Evolutionary conservation across 2,888 invertebrate genomes (phyloP).

Genomic region (Timema cristinae): DNA sequence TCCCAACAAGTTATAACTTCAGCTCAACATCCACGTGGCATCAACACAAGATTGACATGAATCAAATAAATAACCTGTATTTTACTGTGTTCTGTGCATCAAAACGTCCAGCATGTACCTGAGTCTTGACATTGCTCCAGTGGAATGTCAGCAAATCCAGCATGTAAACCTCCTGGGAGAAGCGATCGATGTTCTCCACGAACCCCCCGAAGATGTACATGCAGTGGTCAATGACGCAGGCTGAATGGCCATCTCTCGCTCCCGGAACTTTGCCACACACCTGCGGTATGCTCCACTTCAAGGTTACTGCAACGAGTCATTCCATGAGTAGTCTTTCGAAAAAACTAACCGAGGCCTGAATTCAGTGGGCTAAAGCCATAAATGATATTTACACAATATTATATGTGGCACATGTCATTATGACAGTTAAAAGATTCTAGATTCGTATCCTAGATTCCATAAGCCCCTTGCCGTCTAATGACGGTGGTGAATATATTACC

Average conservation of each 20-base stretch:
- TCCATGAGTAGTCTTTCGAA: not conserved
- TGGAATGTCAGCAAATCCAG: conserved; percentile 67
- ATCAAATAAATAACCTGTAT: no score
- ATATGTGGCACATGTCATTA: no score
- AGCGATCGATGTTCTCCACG: conserved; percentile 76
- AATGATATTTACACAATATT: no score
- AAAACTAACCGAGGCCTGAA: not conserved
- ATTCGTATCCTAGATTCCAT: no score
- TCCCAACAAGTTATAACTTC: no score
- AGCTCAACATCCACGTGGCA: no score
- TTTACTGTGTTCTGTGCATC: no score
- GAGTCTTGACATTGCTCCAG: conserved; percentile 63
- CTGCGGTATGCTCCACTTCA: conserved; percentile 62
- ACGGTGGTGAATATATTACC: no score
- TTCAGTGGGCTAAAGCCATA: no score
- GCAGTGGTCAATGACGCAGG: conserved; percentile 69
- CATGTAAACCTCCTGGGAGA: conserved; percentile 73
- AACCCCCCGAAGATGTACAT: conserved; percentile 93
- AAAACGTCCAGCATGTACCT: conserved; percentile 36
- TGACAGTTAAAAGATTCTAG: no score
- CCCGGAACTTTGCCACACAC: conserved; percentile 69
- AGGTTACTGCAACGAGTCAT: conserved; percentile 45
- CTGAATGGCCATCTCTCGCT: conserved; percentile 88
- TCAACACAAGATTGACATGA: no score
- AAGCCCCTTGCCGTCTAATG: no score